Conservation (phyloP, 2,797 vertebrate species). For the Centropyge bicolor region DNA sequence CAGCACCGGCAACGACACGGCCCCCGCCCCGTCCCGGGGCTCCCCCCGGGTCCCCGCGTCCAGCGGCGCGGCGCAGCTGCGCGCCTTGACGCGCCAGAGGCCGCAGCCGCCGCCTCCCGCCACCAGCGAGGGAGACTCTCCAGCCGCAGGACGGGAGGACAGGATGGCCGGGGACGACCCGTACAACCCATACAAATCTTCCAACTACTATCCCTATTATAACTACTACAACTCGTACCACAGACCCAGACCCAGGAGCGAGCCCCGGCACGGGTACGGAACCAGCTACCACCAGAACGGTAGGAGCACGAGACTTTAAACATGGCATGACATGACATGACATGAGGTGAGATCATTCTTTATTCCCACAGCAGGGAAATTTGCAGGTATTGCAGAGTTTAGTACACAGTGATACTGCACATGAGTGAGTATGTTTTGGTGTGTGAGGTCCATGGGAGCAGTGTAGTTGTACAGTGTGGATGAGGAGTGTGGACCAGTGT, state of each 20-base stretch:
- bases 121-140: not conserved
- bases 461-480: too few relatives aligned
- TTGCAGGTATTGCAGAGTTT: too few relatives aligned
- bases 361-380: too few relatives aligned
- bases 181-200: conserved; percentile 91
- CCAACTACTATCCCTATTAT: conserved; percentile 91
- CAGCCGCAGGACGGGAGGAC: conserved; percentile 71
- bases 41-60: conserved; percentile 62
- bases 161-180: conserved; percentile 92
- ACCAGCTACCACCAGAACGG: conserved; percentile 92
- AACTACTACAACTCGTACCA: conserved; percentile 94
- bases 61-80: conserved; percentile 72
- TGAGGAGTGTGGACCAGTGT: too few relatives aligned
- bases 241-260: conserved; percentile 82
- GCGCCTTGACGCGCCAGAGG: conserved; percentile 76
- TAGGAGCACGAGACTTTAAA: conserved; percentile 75
- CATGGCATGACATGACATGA: too few relatives aligned
- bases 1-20: conserved; percentile 69
- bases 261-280: conserved; percentile 88
- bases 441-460: too few relatives aligned
- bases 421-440: too few relatives aligned
- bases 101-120: conserved; percentile 33
- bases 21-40: conserved; percentile 28
- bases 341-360: too few relatives aligned
- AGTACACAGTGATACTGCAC: too few relatives aligned